Evolutionary conservation across 1,140 invertebrate species (phyloP).

Genomic region (Platyscapa corneri): DNA sequence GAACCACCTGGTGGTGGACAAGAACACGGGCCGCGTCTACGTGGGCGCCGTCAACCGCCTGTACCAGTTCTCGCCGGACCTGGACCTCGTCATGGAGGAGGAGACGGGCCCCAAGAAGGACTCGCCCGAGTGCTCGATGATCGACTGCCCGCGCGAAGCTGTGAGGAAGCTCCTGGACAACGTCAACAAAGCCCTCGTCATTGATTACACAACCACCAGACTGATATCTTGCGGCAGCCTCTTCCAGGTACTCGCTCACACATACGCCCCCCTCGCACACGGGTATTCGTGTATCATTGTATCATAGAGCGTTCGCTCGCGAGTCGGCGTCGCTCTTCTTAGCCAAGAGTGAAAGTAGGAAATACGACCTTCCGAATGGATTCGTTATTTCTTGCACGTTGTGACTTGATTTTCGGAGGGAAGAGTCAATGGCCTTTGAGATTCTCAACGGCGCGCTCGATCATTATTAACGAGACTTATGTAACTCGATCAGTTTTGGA

Average conservation of each 20-base stretch:
- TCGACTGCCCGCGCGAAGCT: constrained; percentile 84
- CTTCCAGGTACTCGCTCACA: constrained; percentile 73
- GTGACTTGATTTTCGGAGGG: neutral
- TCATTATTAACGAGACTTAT: constrained; percentile 19
- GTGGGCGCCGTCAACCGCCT: constrained; percentile 95
- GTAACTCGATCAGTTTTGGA: neutral
- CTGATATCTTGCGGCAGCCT: constrained; percentile 96
- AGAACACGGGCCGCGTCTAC: constrained; percentile 92
- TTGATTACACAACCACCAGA: constrained; percentile 91
- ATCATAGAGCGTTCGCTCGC: neutral
- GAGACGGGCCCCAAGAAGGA: constrained; percentile 93
- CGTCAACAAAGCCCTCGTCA: constrained; percentile 95
- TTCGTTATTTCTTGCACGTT: too few relatives aligned
- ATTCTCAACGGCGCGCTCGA: neutral
- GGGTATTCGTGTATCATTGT: neutral
- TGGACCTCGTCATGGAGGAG: constrained; percentile 85
- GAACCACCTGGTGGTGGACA: constrained; percentile 94
- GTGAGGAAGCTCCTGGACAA: constrained; percentile 88
- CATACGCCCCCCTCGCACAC: neutral
- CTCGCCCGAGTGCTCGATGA: constrained; percentile 90
- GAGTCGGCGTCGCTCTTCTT: neutral
- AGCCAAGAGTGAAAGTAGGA: neutral
- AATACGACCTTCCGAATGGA: neutral
- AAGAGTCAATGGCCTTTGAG: neutral
- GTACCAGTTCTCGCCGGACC: constrained; percentile 92